These are phyloP conservation scores for Sparus aurata DNA, from an alignment of 2,797 vertebrate genomes.

Conservation along the genomic window DNA sequence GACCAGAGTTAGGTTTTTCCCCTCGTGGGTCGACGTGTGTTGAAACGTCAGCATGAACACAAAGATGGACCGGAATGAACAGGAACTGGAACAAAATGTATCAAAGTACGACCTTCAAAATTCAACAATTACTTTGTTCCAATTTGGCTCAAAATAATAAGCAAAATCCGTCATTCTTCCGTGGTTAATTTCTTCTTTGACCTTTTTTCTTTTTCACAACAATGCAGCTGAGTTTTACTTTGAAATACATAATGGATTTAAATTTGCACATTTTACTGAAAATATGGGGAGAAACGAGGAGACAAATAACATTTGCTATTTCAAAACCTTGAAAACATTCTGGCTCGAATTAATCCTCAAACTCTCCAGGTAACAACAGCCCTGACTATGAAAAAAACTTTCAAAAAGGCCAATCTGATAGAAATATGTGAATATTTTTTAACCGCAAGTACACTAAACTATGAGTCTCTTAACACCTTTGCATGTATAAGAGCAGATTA, in stretches of 20 bases:
- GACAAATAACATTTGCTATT: not conserved
- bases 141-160: not conserved
- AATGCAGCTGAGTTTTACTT: not conserved
- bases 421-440: conserved; percentile 20
- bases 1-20: not conserved
- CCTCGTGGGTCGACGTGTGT: not conserved
- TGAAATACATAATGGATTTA: not conserved
- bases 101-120: not conserved
- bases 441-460: conserved; percentile 10
- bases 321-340: conserved; percentile 11
- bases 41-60: not conserved
- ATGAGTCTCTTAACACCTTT: conserved; percentile 20
- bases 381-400: not conserved
- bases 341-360: conserved; percentile 13
- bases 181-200: not conserved
- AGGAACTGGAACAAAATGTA: not conserved
- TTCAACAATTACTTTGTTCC: not conserved
- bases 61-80: not conserved
- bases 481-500: conserved; percentile 37
- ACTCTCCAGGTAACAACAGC: conserved; percentile 7
- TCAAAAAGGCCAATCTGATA: conserved; percentile 16
- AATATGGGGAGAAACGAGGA: not conserved
- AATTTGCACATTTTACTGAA: conserved; percentile 6
- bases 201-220: not conserved
- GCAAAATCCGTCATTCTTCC: not conserved